Evolutionary conservation across 2,888 invertebrate genomes (phyloP).

Genomic region (Synergus laeviventris): DNA sequence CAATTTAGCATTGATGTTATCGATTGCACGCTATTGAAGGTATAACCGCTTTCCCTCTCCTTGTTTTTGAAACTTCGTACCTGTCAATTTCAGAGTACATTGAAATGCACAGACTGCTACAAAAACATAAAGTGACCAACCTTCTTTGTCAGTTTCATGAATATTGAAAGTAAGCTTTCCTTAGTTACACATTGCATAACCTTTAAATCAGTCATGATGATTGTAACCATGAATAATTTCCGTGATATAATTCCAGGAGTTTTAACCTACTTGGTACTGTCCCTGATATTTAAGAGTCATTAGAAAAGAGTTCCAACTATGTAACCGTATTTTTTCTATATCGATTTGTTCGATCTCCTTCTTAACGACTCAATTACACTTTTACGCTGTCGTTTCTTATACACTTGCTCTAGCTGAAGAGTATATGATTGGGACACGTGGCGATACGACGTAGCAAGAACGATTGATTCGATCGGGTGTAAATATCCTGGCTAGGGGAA

Average conservation of each 20-base stretch:
- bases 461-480: slow-evolving; percentile 51
- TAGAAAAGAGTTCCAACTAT: slow-evolving; percentile 10
- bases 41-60: slow-evolving; percentile 18
- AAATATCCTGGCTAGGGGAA: slow-evolving; percentile 37
- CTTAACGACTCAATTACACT: slow-evolving; percentile 31
- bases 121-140: neutral
- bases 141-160: slow-evolving; percentile 2
- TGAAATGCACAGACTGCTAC: neutral
- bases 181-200: slow-evolving; percentile 1
- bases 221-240: neutral
- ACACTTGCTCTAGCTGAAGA: slow-evolving; percentile 19
- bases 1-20: slow-evolving; percentile 65
- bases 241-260: neutral
- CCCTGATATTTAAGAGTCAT: slow-evolving; percentile 3
- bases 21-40: slow-evolving; percentile 46
- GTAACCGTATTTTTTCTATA: slow-evolving; percentile 10
- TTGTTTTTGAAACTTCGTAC: neutral
- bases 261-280: slow-evolving; percentile 9
- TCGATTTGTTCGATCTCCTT: slow-evolving; percentile 19
- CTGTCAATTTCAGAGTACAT: slow-evolving; percentile 18
- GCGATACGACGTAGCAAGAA: slow-evolving; percentile 43
- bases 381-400: slow-evolving; percentile 31
- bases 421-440: slow-evolving; percentile 44
- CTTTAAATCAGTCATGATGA: neutral
- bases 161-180: slow-evolving; percentile 23